phyloP scores from a whole-genome alignment of 2,888 invertebrate species.

The Pachymerium ferrugineum region DNA sequence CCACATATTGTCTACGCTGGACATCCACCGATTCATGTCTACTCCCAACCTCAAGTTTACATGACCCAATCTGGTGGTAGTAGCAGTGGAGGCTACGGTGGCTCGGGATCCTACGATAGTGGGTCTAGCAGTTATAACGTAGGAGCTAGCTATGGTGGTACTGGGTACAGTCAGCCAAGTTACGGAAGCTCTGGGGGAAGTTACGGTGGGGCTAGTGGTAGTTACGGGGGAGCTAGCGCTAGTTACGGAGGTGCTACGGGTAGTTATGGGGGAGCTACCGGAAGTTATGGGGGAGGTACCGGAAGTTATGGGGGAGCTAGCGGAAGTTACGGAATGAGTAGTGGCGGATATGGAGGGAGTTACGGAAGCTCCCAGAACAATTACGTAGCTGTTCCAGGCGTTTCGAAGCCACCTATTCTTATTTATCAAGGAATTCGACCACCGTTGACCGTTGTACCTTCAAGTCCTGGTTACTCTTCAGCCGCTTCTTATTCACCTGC shows the following conservation, averaged over 20 bases:
- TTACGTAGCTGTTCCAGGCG: slow-evolving; percentile 43
- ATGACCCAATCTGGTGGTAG: background rate
- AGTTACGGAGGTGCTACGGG: slow-evolving; percentile 17
- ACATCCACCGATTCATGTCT: slow-evolving; percentile 46
- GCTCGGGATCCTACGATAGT: background rate
- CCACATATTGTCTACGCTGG: slow-evolving; percentile 46
- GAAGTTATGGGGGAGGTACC: slow-evolving; percentile 27
- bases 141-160: background rate
- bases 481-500: background rate
- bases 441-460: slow-evolving; percentile 45
- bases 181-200: slow-evolving; percentile 1
- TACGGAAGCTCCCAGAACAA: slow-evolving; percentile 34
- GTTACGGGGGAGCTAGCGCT: background rate
- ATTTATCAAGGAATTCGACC: slow-evolving; percentile 47
- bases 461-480: background rate
- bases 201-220: background rate
- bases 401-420: slow-evolving; percentile 46
- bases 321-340: background rate
- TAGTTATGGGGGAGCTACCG: background rate
- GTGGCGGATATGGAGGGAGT: slow-evolving; percentile 33
- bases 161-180: background rate
- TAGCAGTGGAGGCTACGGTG: background rate
- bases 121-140: background rate
- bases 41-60: slow-evolving; percentile 42
- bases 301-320: slow-evolving; percentile 25